Evolutionary conservation across 2,888 invertebrate species (phyloP).

Genomic region (Nineta flava): DNA sequence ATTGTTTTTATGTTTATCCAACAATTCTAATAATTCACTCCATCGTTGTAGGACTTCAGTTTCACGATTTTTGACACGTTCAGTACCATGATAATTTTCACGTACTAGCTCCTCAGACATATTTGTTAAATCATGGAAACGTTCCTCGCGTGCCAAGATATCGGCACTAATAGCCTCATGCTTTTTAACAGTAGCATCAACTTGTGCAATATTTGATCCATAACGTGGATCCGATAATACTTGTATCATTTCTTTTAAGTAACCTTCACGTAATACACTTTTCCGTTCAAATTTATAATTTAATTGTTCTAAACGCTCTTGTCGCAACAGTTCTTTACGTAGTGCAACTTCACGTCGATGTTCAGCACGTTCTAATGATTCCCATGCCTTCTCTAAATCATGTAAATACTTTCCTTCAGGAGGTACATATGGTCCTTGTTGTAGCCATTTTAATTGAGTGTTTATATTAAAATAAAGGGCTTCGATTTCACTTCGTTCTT

Average conservation of each 20-base stretch:
- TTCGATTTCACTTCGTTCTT: conserved; percentile 93
- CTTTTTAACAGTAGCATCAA: conserved; percentile 94
- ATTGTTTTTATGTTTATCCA: conserved; percentile 69
- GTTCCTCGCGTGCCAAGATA: conserved; percentile 81
- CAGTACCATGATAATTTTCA: conserved; percentile 84
- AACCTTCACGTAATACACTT: conserved; percentile 84
- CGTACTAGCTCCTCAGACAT: conserved; percentile 85
- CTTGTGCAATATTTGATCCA: conserved; percentile 78
- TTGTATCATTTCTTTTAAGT: conserved; percentile 94
- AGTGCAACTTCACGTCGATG: conserved; percentile 86
- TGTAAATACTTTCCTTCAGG: conserved; percentile 83
- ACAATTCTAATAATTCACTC: conserved; percentile 65
- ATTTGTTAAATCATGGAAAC: conserved; percentile 82
- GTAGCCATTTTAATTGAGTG: conserved; percentile 85
- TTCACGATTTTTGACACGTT: conserved; percentile 47
- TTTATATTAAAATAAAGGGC: conserved; percentile 94
- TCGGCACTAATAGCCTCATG: conserved; percentile 97
- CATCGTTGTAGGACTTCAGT: conserved; percentile 69
- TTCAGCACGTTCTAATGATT: conserved; percentile 80
- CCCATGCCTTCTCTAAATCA: conserved; percentile 93
- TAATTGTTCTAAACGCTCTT: conserved; percentile 84
- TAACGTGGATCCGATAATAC: conserved; percentile 85
- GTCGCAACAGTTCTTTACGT: conserved; percentile 75
- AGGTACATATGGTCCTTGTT: conserved; percentile 72
- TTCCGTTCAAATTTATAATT: conserved; percentile 94